Evolutionary conservation across 2,113 vertebrate species (phyloP), one percentile per base, ranked within the genome.

Genomic region (Butorides virescens): DNA sequence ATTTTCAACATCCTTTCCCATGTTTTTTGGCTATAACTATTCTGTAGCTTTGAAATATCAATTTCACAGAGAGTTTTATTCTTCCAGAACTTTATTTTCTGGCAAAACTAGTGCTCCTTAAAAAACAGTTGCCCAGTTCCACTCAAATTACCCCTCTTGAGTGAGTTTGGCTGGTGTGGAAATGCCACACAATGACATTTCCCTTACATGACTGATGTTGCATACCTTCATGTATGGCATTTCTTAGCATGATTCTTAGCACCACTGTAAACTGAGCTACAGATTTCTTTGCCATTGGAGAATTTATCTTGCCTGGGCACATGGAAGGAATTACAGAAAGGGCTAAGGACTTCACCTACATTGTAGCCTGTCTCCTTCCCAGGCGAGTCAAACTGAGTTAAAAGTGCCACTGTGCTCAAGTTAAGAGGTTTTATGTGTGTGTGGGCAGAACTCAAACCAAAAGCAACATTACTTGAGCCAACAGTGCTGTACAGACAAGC

Each of bases 141-240:
- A 77, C 95, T 97, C 88, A 86, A 74, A 88, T 97, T 96, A 93
- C 93, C 52, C 32, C 15, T 88, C 93, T 4, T 37, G 86, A 90
- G 63, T 94, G 70, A 86, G 78, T 92, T 74, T 96, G 95, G 93
- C 94, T 84, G 78, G 79, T 47, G 59, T 95, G 88, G 88, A 96
- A 96, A 95, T 96, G 95, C 95, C 96, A 95, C 88, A 62, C 93
- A 44, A 75, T 94, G 95, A 95, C 95, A 96, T 96, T 96, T 95
- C 83, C 76, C 93, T 95, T 91, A n/a, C 86, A 72, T 94, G 95
- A 92, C 88, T 97, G 93, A 93, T 96, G 88, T 52, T 96, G 95
- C 92, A 68, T 94, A 72, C 95, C 78, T 92, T 77, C 88, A 77
- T 76, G 59, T 94, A 74, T 80, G 95, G 95, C 95, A 95, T 92